Evolutionary conservation across 2,113 vertebrate genomes (phyloP).

Genomic region (Oncorhynchus kisutch): DNA sequence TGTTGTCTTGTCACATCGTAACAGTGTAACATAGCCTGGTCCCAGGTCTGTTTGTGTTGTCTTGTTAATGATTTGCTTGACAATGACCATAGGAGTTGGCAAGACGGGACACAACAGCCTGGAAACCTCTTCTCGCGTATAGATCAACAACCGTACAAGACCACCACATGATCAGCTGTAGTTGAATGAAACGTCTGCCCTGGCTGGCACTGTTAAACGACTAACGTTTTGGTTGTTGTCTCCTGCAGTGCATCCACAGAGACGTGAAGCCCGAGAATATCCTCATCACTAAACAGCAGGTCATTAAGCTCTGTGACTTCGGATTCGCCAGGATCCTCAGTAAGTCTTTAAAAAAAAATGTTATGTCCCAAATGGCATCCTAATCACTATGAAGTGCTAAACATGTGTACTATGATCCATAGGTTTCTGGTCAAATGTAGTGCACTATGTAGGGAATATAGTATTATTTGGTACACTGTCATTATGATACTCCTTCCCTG

Average conservation of each 20-base stretch:
- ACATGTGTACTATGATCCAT: background rate
- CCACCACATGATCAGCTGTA: too few species aligned
- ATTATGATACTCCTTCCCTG: too few species aligned
- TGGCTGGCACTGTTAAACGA: too few species aligned
- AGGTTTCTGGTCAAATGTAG: too few species aligned
- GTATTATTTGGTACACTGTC: too few species aligned
- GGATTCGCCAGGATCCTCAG: slow-evolving; percentile 94
- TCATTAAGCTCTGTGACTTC: slow-evolving; percentile 97
- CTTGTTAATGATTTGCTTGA: background rate
- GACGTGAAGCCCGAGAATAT: slow-evolving; percentile 98
- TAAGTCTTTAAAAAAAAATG: too few species aligned
- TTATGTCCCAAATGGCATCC: background rate
- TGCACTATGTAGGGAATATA: too few species aligned
- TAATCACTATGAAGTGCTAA: background rate
- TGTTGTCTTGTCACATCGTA: too few species aligned
- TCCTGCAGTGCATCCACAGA: slow-evolving; percentile 89
- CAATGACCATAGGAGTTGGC: too few species aligned
- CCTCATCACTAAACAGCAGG: slow-evolving; percentile 90
- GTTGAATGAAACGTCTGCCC: too few species aligned
- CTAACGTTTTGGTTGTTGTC: background rate
- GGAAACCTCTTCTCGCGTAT: too few species aligned
- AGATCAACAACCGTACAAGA: too few species aligned
- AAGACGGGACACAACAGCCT: background rate
- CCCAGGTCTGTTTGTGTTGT: background rate
- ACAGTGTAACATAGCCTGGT: background rate